Conservation (phyloP, 2,797 vertebrate species). For the Pristis pectinata region DNA sequence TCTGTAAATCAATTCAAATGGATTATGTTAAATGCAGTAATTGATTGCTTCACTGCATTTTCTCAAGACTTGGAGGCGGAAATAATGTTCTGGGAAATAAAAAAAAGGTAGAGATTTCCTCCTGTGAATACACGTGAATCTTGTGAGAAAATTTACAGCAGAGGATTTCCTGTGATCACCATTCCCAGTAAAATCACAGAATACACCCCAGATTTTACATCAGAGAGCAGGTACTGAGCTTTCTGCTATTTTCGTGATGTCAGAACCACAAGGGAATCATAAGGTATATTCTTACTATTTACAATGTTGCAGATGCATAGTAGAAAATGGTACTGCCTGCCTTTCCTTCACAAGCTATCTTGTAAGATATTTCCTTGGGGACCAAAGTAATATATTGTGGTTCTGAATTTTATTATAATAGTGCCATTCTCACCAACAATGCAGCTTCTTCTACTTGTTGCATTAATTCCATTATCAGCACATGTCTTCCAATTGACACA, state of each 20-base stretch:
- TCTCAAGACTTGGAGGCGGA: slow-evolving; percentile 19
- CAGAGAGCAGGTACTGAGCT: neutral
- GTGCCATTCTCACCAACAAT: neutral
- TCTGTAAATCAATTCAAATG: slow-evolving; percentile 36
- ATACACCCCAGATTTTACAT: neutral
- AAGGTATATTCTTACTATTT: neutral
- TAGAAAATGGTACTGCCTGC: neutral
- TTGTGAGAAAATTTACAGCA: neutral
- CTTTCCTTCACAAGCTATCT: neutral
- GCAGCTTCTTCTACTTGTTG: neutral
- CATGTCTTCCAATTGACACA: neutral
- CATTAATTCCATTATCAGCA: neutral
- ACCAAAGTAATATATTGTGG: neutral
- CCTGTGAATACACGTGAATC: neutral
- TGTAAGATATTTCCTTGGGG: neutral
- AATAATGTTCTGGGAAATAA: slow-evolving; percentile 23
- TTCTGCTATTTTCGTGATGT: neutral
- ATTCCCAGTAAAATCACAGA: neutral
- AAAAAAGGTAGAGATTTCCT: neutral
- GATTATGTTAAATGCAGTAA: slow-evolving; percentile 36
- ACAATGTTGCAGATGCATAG: neutral
- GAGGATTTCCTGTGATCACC: neutral
- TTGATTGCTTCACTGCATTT: slow-evolving; percentile 35
- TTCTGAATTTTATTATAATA: neutral
- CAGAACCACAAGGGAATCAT: neutral